phyloP scores from a whole-genome alignment of 1,140 invertebrate genomes.

The Maconellicoccus hirsutus region DNA sequence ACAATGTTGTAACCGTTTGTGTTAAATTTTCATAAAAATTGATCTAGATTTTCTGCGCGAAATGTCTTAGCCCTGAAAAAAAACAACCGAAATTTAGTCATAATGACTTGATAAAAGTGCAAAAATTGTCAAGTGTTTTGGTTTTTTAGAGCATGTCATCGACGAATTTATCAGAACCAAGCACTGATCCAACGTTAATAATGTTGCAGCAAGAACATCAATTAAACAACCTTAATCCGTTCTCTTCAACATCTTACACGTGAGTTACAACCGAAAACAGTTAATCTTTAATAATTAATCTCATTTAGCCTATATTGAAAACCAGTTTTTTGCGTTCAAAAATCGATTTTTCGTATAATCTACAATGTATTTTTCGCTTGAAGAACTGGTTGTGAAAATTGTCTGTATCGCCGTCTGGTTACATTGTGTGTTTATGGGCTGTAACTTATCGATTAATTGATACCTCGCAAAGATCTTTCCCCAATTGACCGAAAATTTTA shows the following conservation, averaged over 20 bases:
- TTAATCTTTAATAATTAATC: slow-evolving; percentile 23
- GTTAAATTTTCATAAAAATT: too few relatives aligned
- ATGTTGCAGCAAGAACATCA: slow-evolving; percentile 21
- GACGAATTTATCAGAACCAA: slow-evolving; percentile 15
- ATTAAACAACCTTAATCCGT: slow-evolving; percentile 14
- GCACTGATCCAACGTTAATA: slow-evolving; percentile 16
- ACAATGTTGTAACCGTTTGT: too few relatives aligned
- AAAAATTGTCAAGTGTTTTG: neutral
- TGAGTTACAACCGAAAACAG: neutral
- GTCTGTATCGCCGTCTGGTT: neutral
- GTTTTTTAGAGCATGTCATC: slow-evolving; percentile 17
- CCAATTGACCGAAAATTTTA: neutral
- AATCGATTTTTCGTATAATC: slow-evolving; percentile 14
- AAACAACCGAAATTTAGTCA: neutral
- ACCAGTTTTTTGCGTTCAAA: neutral
- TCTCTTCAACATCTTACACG: neutral
- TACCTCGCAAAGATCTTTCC: neutral
- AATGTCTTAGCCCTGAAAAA: too few relatives aligned
- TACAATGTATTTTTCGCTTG: neutral
- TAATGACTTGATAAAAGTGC: neutral
- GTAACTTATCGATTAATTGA: neutral
- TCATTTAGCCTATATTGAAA: slow-evolving; percentile 18
- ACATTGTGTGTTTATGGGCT: neutral
- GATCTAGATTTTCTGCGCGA: too few relatives aligned
- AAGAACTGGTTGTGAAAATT: slow-evolving; percentile 10